A percentile compares a stretch with the other conserved stretches of the same genome.
phyloP scores from a whole-genome alignment of 2,113 vertebrate genomes.

The Centropus bengalensis region DNA sequence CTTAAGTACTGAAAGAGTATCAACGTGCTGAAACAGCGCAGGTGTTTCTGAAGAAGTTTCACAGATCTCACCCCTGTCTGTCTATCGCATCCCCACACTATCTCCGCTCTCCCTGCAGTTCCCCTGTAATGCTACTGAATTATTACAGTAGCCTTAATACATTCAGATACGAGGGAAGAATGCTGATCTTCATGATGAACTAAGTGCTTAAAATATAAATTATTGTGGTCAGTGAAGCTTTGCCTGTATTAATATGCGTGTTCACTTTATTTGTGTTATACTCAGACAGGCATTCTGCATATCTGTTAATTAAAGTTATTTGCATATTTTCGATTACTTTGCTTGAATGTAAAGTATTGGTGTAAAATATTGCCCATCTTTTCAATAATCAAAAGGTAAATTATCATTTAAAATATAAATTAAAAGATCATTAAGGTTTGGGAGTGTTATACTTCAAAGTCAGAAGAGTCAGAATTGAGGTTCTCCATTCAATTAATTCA shows the following conservation, averaged over 20 bases:
- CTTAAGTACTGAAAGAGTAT: neutral
- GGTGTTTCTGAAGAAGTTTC: neutral
- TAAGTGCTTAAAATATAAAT: conserved; percentile 19
- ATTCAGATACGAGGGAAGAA: conserved; percentile 24
- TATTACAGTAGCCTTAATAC: neutral
- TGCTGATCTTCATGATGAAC: neutral
- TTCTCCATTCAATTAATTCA: conserved; percentile 25
- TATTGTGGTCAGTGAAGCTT: conserved; percentile 23
- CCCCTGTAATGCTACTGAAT: neutral
- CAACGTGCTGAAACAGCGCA: neutral
- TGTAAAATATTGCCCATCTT: conserved; percentile 44
- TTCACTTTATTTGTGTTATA: conserved; percentile 2
- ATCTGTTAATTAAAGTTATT: conserved; percentile 33
- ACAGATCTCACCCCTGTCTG: neutral
- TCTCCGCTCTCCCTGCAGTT: neutral
- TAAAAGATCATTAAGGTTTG: conserved; percentile 47
- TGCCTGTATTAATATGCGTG: conserved; percentile 33
- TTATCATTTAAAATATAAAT: conserved; percentile 61
- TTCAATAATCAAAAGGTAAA: conserved; percentile 49
- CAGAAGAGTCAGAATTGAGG: conserved; percentile 12
- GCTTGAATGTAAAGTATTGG: conserved; percentile 48
- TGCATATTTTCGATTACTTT: conserved; percentile 59
- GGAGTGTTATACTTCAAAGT: conserved; percentile 54
- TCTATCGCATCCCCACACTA: neutral
- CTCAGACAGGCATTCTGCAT: neutral